A percentile compares a stretch with the other conserved stretches of the same genome.
Evolutionary conservation across 2,888 invertebrate genomes (phyloP).

Genomic region (Amphipyra tragopoginis): DNA sequence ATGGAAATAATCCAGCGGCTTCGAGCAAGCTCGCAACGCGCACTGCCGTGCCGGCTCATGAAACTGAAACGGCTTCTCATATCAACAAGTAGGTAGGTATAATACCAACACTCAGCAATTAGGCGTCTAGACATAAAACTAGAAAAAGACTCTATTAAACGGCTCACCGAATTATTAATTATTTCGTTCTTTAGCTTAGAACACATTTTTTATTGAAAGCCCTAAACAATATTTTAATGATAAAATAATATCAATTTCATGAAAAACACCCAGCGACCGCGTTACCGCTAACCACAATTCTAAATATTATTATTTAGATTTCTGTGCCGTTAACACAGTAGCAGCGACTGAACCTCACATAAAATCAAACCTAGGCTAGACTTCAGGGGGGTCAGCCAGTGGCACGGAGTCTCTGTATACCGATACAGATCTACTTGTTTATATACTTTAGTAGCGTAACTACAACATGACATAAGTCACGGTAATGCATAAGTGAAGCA

Average conservation of each 20-base stretch:
- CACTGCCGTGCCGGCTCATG: slow-evolving; percentile 67
- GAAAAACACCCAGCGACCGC: neutral
- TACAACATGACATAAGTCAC: no score
- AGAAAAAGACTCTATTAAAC: slow-evolving; percentile 9
- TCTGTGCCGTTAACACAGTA: no score
- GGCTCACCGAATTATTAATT: slow-evolving; percentile 4
- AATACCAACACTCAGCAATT: slow-evolving; percentile 20
- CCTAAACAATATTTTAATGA: neutral
- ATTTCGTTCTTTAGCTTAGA: slow-evolving; percentile 1
- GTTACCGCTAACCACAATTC: no score
- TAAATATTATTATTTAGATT: no score
- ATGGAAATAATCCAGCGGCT: slow-evolving; percentile 32
- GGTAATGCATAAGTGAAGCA: no score
- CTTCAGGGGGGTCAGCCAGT: no score
- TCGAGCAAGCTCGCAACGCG: slow-evolving; percentile 60
- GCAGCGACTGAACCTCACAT: no score
- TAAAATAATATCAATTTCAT: slow-evolving; percentile 7
- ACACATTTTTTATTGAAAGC: neutral
- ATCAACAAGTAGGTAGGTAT: slow-evolving; percentile 60
- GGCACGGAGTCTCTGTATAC: no score
- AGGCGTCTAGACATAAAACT: slow-evolving; percentile 33
- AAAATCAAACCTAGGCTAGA: no score
- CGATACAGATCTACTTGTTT: no score
- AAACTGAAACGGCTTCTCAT: slow-evolving; percentile 56
- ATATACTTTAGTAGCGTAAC: no score